phyloP scores from a whole-genome alignment of 2,888 invertebrate species.

The Agrochola litura region DNA sequence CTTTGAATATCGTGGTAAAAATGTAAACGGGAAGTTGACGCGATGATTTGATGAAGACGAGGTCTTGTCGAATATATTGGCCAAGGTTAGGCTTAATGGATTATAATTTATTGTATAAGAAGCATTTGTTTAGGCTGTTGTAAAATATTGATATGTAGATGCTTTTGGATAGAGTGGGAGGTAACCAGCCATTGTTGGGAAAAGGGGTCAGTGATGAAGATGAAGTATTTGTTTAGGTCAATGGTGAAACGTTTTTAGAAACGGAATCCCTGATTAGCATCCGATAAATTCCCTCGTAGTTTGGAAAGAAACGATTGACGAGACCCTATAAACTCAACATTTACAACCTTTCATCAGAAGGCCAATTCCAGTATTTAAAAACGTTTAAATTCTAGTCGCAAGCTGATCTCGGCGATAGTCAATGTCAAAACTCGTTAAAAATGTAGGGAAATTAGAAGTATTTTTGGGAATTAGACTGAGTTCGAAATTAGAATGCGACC shows the following conservation, averaged over 20 bases:
- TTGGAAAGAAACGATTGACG: background rate
- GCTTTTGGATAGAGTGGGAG: constrained; percentile 1
- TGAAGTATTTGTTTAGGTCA: background rate
- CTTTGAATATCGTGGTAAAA: constrained; percentile 40
- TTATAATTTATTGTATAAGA: constrained; percentile 33
- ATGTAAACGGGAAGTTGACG: constrained; percentile 4
- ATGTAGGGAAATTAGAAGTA: background rate
- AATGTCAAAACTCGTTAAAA: background rate
- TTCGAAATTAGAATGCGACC: background rate
- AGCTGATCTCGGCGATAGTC: background rate
- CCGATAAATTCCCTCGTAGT: background rate
- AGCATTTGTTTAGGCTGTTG: constrained; percentile 37
- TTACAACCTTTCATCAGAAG: background rate
- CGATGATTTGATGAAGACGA: constrained; percentile 35
- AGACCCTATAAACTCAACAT: background rate
- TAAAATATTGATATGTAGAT: constrained; percentile 28
- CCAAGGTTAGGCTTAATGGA: constrained; percentile 38
- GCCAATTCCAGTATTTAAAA: background rate
- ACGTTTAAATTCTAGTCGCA: background rate
- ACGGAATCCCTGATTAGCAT: background rate
- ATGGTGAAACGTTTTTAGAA: background rate
- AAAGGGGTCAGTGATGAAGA: background rate
- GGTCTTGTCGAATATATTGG: constrained; percentile 30
- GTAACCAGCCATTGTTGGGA: background rate
- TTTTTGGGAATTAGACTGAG: background rate